Percentiles rank a stretch among this genome's conserved stretches.
phyloP scores from a whole-genome alignment of 2,797 vertebrate species.

The Chelon auratus region DNA sequence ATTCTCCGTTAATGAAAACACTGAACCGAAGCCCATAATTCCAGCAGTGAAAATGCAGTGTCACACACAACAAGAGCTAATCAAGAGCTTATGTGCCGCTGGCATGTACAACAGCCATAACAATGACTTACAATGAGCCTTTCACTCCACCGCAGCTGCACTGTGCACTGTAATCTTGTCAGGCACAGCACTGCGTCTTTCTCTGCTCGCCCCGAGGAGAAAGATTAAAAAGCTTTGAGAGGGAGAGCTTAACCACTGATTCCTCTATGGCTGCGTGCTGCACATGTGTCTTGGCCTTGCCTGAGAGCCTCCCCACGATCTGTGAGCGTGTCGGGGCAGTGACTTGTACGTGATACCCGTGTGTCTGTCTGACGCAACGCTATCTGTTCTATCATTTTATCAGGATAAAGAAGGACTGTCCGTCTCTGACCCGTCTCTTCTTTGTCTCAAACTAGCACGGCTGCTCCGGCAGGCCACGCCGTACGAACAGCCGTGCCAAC shows the following conservation, averaged over 20 bases:
- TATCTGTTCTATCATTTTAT: too few species aligned
- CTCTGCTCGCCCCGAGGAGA: conserved; percentile 65
- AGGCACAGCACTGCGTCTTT: conserved; percentile 73
- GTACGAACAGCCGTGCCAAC: conserved; percentile 56
- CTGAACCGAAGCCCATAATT: conserved; percentile 64
- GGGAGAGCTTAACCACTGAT: conserved; percentile 63
- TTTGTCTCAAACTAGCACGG: conserved; percentile 1
- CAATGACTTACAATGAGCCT: conserved; percentile 76
- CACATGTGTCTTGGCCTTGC: conserved; percentile 29
- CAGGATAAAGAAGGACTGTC: background rate
- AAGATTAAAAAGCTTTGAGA: conserved; percentile 74
- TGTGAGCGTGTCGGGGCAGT: conserved; percentile 16
- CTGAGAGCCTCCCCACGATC: conserved; percentile 30
- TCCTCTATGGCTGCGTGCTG: conserved; percentile 50
- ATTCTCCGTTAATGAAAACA: conserved; percentile 64
- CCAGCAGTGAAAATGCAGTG: conserved; percentile 62
- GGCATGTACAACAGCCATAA: conserved; percentile 75
- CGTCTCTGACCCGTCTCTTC: conserved; percentile 23
- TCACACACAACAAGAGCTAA: conserved; percentile 72
- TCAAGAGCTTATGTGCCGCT: conserved; percentile 73
- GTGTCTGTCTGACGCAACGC: background rate
- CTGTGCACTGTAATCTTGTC: conserved; percentile 72
- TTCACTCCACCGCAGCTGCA: conserved; percentile 69
- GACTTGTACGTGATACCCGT: conserved; percentile 31
- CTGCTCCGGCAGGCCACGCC: conserved; percentile 46